Percentiles rank a stretch among this genome's conserved stretches.
These are phyloP conservation scores for Drepana falcataria DNA, from an alignment of 2,888 invertebrate genomes.

Conservation along the genomic window DNA sequence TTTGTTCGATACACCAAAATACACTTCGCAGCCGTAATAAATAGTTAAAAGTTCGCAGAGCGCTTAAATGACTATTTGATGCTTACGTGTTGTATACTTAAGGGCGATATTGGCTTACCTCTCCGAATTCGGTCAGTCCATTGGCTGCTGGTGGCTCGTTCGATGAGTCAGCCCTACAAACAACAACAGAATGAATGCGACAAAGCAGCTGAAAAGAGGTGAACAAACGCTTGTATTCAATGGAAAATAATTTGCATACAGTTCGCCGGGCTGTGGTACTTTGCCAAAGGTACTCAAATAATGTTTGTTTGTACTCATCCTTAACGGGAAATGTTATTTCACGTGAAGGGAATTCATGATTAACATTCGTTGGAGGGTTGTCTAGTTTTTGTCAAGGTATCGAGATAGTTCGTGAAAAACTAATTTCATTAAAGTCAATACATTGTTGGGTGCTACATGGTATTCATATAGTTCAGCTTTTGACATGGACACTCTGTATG, in stretches of 20 bases:
- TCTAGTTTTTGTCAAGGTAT: too few species aligned
- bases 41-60: slow-evolving; percentile 8
- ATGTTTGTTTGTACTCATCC: too few species aligned
- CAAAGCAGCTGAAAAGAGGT: background rate
- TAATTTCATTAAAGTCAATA: too few species aligned
- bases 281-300: background rate
- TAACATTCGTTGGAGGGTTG: too few species aligned
- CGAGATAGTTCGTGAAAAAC: too few species aligned
- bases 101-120: slow-evolving; percentile 49
- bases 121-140: slow-evolving; percentile 74
- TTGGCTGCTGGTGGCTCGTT: slow-evolving; percentile 67
- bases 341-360: too few species aligned
- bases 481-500: too few species aligned
- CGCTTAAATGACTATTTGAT: background rate
- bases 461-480: too few species aligned
- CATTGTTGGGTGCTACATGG: too few species aligned
- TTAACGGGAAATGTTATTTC: too few species aligned
- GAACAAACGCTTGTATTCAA: slow-evolving; percentile 4
- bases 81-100: slow-evolving; percentile 13
- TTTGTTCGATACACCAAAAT: too few species aligned
- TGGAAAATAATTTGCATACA: slow-evolving; percentile 6
- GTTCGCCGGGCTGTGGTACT: background rate
- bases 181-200: slow-evolving; percentile 44
- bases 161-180: slow-evolving; percentile 75
- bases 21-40: too few species aligned